Conservation (phyloP, 2,888 invertebrate genomes). For the Encarsia formosa region DNA sequence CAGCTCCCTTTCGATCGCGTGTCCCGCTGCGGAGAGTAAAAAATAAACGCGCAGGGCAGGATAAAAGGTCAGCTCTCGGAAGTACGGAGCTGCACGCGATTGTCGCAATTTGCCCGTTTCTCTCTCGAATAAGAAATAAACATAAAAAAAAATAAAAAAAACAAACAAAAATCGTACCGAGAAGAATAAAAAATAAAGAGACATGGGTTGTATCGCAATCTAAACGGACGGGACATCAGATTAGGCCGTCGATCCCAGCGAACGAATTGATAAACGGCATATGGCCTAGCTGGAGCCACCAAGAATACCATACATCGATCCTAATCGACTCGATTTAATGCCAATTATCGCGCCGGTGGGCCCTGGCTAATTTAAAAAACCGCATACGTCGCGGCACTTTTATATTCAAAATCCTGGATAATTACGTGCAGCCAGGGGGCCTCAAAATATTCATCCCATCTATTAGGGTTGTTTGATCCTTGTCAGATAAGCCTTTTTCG, state of each 20-base stretch:
- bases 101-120: too few species aligned
- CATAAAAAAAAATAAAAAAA: background rate
- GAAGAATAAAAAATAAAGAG: too few species aligned
- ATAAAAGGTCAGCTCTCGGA: too few species aligned
- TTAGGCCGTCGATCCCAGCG: slow-evolving; percentile 13
- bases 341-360: slow-evolving; percentile 40
- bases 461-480: too few species aligned
- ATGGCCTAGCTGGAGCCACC: slow-evolving; percentile 13
- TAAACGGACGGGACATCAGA: slow-evolving; percentile 28
- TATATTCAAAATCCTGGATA: slow-evolving; percentile 25
- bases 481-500: too few species aligned
- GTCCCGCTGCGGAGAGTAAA: slow-evolving; percentile 1
- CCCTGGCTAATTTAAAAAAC: slow-evolving; percentile 43
- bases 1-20: slow-evolving; percentile 17
- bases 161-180: too few species aligned
- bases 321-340: slow-evolving; percentile 41
- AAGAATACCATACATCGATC: too few species aligned
- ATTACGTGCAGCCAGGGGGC: slow-evolving; percentile 21
- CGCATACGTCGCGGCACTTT: slow-evolving; percentile 13
- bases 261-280: slow-evolving; percentile 18
- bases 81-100: too few species aligned
- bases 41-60: too few species aligned
- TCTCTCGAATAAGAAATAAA: background rate
- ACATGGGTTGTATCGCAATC: too few species aligned
- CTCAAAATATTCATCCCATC: too few species aligned